A percentile compares a stretch with the other conserved stretches of the same genome.
Conservation (phyloP, 2,888 invertebrate species). For the Pollenia griseotomentosa region DNA sequence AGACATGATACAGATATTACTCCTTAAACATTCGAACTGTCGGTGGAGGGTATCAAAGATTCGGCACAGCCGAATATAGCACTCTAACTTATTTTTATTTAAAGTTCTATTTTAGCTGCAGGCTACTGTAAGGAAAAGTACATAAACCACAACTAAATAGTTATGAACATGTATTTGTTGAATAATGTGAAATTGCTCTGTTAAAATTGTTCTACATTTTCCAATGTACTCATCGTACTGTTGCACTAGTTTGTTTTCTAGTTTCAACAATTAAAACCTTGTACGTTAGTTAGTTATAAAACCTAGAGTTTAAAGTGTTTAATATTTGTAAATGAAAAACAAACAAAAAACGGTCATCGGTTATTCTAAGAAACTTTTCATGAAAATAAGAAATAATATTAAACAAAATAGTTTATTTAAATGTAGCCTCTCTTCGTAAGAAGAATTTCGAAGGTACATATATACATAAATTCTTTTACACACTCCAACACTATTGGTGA, state of each 20-base stretch:
- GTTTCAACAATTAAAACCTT: constrained; percentile 31
- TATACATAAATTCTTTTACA: no score
- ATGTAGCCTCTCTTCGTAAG: no score
- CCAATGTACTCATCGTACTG: not conserved
- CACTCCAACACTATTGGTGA: no score
- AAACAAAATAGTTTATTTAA: no score
- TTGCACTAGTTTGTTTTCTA: constrained; percentile 3
- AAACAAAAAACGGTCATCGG: constrained; percentile 6
- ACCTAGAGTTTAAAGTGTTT: constrained; percentile 1
- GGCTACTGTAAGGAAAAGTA: not conserved
- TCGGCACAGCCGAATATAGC: no score
- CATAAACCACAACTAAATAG: not conserved
- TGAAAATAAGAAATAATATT: not conserved
- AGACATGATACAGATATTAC: no score
- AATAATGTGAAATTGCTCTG: constrained; percentile 8
- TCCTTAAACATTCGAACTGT: no score
- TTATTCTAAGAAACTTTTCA: not conserved
- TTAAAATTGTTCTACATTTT: not conserved
- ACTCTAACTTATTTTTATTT: no score
- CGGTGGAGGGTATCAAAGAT: no score
- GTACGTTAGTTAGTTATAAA: not conserved
- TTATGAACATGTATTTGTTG: not conserved
- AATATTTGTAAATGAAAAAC: not conserved
- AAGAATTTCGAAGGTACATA: no score
- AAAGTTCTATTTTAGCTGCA: no score